phyloP scores from a whole-genome alignment of 2,888 invertebrate genomes.

The Trisateles emortualis region DNA sequence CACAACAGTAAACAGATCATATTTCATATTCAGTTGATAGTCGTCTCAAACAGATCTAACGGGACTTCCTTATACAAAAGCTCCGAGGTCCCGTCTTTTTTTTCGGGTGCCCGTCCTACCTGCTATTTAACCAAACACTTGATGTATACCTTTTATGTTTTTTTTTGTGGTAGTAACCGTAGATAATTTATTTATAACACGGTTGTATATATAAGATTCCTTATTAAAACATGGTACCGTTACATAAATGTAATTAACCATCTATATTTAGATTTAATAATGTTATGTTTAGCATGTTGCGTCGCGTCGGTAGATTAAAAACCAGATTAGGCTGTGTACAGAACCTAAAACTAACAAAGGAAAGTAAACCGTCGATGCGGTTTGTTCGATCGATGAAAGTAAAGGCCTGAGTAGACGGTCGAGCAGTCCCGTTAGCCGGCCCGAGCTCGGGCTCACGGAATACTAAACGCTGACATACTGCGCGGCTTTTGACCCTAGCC shows the following conservation, averaged over 20 bases:
- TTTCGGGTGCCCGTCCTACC: slow-evolving; percentile 66
- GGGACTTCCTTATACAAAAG: slow-evolving; percentile 70
- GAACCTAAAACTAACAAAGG: slow-evolving; percentile 82
- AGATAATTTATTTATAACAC: slow-evolving; percentile 68
- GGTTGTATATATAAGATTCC: slow-evolving; percentile 14
- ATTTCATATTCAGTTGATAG: slow-evolving; percentile 65
- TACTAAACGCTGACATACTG: slow-evolving; percentile 86
- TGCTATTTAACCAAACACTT: slow-evolving; percentile 77
- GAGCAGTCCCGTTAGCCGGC: slow-evolving; percentile 81
- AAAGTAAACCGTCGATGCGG: slow-evolving; percentile 82
- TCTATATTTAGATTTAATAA: not conserved
- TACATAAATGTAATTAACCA: not conserved
- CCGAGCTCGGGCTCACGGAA: slow-evolving; percentile 80
- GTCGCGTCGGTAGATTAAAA: slow-evolving; percentile 43
- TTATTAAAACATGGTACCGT: not conserved
- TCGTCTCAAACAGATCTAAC: slow-evolving; percentile 71
- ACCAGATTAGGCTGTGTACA: slow-evolving; percentile 50
- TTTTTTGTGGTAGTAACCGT: slow-evolving; percentile 59
- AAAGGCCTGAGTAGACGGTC: slow-evolving; percentile 82
- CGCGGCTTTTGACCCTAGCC: slow-evolving; percentile 86
- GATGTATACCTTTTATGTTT: slow-evolving; percentile 68
- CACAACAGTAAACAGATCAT: slow-evolving; percentile 57
- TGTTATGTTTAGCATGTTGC: slow-evolving; percentile 22
- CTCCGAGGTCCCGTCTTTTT: slow-evolving; percentile 62
- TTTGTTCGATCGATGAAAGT: slow-evolving; percentile 85